Base-by-base conservation (phyloP, 2,797 vertebrate species). In the Bovichtus diacanthus region DNA sequence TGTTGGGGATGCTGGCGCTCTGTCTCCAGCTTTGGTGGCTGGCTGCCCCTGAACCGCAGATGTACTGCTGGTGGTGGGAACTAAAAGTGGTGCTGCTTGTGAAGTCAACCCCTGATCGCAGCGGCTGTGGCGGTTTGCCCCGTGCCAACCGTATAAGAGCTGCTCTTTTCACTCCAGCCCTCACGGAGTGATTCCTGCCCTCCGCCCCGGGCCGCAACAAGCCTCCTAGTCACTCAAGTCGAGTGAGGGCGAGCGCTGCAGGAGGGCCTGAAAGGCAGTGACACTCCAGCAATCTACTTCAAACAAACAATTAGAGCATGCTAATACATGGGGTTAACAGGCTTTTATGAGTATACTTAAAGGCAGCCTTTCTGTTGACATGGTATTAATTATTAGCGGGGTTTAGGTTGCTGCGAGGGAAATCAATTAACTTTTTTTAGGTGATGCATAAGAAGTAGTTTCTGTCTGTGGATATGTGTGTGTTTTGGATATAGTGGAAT, bases 271-370 rank as follows among this genome's bases (percentile, higher is more conserved):
- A 87, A 83, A 88, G 67, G 78, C 76, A 62, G 78, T 55, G 70
- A 83, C 81, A 76, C 81, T 78, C 70, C 69, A 66, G 53, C 85
- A 87, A 84, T 77, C 83, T 85, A 90, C 87, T 92, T 90, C 81
- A 91, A 81, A 84, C 70, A 70, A 83, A 81, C 81, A 86, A 88
- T 88, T 86, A 74, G 51, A 68, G 68, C 86, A 41, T 43, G 77
- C 79, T 81, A 78, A 83, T 81, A 66, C 71, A 67, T 41, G 62
- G 54, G 70, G 65, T 70, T 81, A 78, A 89, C 74, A 47, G 64
- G 76, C 79, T 79, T 76, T 80, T 72, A 70, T 54, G 68, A 72
- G 66, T 55, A 60, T 65, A 60, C 61, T 80, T 53, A 25, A 44
- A 81, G 49, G 47, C 68, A 43, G 70, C 61, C 53, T 81, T 78